These are phyloP conservation scores for Druon quercuslanigerum DNA, from an alignment of 1,140 invertebrate species.

Conservation along the genomic window DNA sequence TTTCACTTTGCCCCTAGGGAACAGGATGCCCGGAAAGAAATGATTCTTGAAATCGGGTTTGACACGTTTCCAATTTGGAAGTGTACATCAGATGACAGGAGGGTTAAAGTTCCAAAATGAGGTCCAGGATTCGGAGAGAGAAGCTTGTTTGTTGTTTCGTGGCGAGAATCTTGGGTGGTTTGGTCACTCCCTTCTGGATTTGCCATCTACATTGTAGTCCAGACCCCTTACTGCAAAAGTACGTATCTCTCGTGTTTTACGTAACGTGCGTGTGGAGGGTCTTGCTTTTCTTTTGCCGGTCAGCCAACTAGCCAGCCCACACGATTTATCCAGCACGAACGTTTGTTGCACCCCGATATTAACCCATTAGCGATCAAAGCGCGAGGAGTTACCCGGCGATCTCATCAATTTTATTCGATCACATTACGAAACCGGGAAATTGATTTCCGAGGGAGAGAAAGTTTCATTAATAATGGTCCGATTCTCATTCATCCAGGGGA, in stretches of 20 bases:
- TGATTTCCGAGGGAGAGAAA: not conserved
- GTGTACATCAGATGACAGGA: slow-evolving; percentile 2
- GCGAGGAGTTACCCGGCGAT: slow-evolving; percentile 16
- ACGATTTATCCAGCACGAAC: slow-evolving; percentile 20
- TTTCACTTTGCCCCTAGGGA: not conserved
- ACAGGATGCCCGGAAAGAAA: not conserved
- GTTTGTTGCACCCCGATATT: slow-evolving; percentile 9
- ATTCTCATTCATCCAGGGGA: not conserved
- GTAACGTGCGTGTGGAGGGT: not conserved
- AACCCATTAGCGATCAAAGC: slow-evolving; percentile 22
- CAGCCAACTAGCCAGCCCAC: slow-evolving; percentile 37
- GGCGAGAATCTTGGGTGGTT: slow-evolving; percentile 57
- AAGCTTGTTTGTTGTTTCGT: slow-evolving; percentile 53
- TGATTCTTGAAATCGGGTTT: slow-evolving; percentile 24
- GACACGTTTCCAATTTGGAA: slow-evolving; percentile 19
- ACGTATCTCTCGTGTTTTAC: not conserved
- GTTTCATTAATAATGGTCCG: not conserved
- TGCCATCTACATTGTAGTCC: slow-evolving; percentile 38
- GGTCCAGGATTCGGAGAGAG: not conserved
- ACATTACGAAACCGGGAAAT: not conserved
- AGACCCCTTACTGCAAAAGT: slow-evolving; percentile 3
- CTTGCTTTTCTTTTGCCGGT: slow-evolving; percentile 28
- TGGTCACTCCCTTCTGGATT: slow-evolving; percentile 52
- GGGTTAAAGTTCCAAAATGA: not conserved
- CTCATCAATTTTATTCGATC: slow-evolving; percentile 20